Base-by-base conservation (phyloP, 2,888 invertebrate genomes). In the Eupithecia pulchellata region DNA sequence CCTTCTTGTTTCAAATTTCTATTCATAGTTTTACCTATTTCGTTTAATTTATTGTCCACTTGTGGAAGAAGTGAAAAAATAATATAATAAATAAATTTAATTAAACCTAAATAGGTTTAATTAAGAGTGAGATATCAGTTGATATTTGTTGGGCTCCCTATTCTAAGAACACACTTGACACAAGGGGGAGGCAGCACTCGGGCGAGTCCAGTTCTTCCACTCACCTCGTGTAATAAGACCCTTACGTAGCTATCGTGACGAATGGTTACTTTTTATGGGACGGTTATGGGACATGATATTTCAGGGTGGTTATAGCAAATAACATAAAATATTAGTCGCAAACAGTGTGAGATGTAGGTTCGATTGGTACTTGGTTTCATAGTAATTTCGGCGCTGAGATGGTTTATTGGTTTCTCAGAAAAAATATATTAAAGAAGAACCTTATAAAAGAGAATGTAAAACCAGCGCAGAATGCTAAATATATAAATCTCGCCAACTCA, bases 231-330 rank as follows among this genome's bases (percentile, higher is more conserved):
- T 61, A 32, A n/a, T 11, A 4, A 11, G 34, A n/a, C 20, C 34
- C 8, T 61, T n/a, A 60, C 32, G 36, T 61, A 64, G 63, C 66
- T 62, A 68, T 68, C 58, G 63, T 69, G 72, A 72, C 66, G 64
- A 64, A 66, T 66, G 52, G 64, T 2, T 39, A 64, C 63, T 69
- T 72, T 72, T 72, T 72, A 72, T 69, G 69, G 57, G 57, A 68
- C 42, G 32, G 47, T 72, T 72, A 66, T 66, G 66, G 52, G 34
- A 58, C 29, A 64, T 47, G 57, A 64, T 68, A 64, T 69, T 65
- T 69, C 32, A 62, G 36, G 68, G 61, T 32, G 57, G 61, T 61
- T 61, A 61, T 34, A 25, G 34, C 32, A 61, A 61, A 61, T 34
- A 25, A 61, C 17, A 36, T 60, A 61, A 61, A 61, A 60, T 60